Base-by-base conservation (phyloP, 2,888 invertebrate genomes). In the Anoplius nigerrimus region DNA sequence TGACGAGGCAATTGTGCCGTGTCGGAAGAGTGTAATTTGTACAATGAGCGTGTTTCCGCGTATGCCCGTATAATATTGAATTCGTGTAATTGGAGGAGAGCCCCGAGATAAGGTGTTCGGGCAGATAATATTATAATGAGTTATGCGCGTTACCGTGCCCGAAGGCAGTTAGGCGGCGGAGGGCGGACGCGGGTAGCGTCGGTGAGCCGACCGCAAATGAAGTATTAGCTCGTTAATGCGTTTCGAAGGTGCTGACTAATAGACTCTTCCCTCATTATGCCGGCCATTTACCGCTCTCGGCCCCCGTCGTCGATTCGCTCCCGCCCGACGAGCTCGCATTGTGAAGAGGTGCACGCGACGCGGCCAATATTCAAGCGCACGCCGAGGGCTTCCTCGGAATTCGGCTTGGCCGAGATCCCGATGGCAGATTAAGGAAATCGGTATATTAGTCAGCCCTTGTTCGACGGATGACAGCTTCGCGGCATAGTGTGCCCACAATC, bases 221-320 rank as follows among this genome's bases (percentile, higher is more conserved):
- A 74, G 79, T 78, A 79, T 72, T 72, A 57, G 70, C 45, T 57
- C 45, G 69, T 70, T 79, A 78, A 78, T 78, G 55, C 64, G 74
- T 72, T 69, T 66, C 63, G 42, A 56, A 62, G 66, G 46, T 46
- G 27, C 43, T 42, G 58, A 20, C 58, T 68, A 69, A 66, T 57
- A 58, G 67, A 62, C 66, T 57, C 62, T 69, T 62, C 66, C 54
- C 27, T 24, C 34, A 34, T 24, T 34, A 34, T 6, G 34, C 34
- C 34, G 11, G 34, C 34, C 34, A 34, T 34, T 34, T 34, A 34
- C 34, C 11, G 34, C 34, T 11, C 8, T 34, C 34, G 34, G n/a
- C n/a, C 11, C 11, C 34, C 11, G 34, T 13, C 34, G 34, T 34
- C 34, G 34, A 34, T 34, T 34, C 11, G 34, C 34, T 34, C 34